A percentile compares a stretch with the other conserved stretches of the same genome.
Conservation (phyloP, 2,797 vertebrate genomes). For the Crypturellus tataupa region DNA sequence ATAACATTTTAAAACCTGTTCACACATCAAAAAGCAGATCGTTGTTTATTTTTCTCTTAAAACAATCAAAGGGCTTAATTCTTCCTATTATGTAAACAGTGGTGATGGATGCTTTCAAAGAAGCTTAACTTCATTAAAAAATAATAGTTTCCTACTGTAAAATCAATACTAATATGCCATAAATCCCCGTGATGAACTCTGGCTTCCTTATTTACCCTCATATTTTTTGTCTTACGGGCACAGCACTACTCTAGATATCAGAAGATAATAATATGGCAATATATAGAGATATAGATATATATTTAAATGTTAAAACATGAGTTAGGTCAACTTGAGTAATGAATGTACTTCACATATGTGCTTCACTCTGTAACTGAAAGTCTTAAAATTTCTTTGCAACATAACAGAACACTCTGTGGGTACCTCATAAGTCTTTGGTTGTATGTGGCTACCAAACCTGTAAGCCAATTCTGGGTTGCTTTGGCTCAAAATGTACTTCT, state of each 20-base stretch:
- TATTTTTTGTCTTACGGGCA: slow-evolving; percentile 64
- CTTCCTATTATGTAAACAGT: slow-evolving; percentile 65
- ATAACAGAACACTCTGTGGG: slow-evolving; percentile 29
- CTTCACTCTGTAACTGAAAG: slow-evolving; percentile 29
- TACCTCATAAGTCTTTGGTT: slow-evolving; percentile 55
- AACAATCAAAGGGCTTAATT: slow-evolving; percentile 56
- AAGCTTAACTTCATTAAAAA: slow-evolving; percentile 50
- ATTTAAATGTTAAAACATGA: slow-evolving; percentile 65
- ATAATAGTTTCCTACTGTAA: slow-evolving; percentile 23
- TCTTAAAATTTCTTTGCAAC: slow-evolving; percentile 10
- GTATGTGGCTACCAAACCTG: not conserved
- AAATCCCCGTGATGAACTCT: slow-evolving; percentile 34
- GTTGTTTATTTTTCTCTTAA: slow-evolving; percentile 71
- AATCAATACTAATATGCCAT: slow-evolving; percentile 51
- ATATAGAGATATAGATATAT: slow-evolving; percentile 69
- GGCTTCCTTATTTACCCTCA: slow-evolving; percentile 66
- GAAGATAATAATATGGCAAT: slow-evolving; percentile 74
- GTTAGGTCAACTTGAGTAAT: slow-evolving; percentile 69
- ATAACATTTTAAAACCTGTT: slow-evolving; percentile 65
- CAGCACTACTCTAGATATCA: slow-evolving; percentile 65
- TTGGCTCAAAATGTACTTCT: not conserved
- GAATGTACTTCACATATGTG: slow-evolving; percentile 50
- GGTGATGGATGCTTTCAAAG: slow-evolving; percentile 34
- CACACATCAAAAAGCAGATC: slow-evolving; percentile 51
- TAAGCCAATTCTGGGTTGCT: not conserved